These are phyloP conservation scores for Drosophila kanapiae DNA, from an alignment of 1,140 invertebrate genomes.

Conservation along the genomic window DNA sequence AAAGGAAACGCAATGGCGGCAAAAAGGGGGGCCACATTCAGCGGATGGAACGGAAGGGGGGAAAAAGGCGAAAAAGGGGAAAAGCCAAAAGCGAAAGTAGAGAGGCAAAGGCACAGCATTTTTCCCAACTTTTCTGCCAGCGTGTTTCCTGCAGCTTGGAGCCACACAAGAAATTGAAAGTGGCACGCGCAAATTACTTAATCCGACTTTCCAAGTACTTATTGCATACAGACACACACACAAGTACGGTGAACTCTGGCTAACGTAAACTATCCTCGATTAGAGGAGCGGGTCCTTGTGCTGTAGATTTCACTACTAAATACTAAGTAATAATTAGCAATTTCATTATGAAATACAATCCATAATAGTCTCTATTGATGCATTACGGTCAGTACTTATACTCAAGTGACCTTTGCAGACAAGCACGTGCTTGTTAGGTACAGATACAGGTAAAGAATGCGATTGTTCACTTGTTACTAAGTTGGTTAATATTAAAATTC, in stretches of 20 bases:
- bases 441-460: no score
- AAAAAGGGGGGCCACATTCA: neutral
- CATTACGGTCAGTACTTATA: no score
- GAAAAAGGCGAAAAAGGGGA: neutral
- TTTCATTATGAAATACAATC: no score
- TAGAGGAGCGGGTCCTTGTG: no score
- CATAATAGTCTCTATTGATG: no score
- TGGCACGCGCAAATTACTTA: slow-evolving; percentile 80
- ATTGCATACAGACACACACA: slow-evolving; percentile 37
- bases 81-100: slow-evolving; percentile 14
- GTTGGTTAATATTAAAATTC: no score
- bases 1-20: neutral
- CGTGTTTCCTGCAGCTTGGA: slow-evolving; percentile 5
- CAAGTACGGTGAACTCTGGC: slow-evolving; percentile 2
- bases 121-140: slow-evolving; percentile 29
- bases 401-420: no score
- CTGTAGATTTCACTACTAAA: no score
- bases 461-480: no score
- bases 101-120: slow-evolving; percentile 7
- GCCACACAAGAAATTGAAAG: slow-evolving; percentile 65
- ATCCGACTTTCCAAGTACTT: slow-evolving; percentile 79
- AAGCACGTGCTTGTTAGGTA: no score
- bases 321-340: no score
- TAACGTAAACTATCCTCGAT: neutral
- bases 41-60: no score